Percentiles rank a stretch among this genome's conserved stretches.
Conservation (phyloP, 2,113 vertebrate species). For the Caloenas nicobarica region DNA sequence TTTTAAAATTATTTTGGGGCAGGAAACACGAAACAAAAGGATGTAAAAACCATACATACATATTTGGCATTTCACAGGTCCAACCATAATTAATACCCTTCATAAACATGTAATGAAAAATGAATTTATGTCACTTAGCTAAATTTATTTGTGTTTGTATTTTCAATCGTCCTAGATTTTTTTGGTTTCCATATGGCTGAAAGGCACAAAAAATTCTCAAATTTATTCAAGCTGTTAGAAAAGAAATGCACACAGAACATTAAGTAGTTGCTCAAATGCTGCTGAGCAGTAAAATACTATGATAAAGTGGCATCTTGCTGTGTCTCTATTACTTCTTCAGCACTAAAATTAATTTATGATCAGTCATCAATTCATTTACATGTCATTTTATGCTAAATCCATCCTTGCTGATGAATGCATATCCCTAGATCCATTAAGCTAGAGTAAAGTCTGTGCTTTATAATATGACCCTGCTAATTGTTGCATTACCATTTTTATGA, state of each 20-base stretch:
- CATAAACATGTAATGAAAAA: constrained; percentile 77
- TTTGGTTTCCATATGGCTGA: constrained; percentile 66
- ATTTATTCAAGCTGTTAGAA: constrained; percentile 75
- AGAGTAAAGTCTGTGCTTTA: constrained; percentile 79
- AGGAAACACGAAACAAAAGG: neutral
- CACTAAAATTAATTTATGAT: constrained; percentile 96
- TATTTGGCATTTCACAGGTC: constrained; percentile 26
- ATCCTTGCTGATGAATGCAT: constrained; percentile 86
- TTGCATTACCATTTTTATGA: constrained; percentile 87
- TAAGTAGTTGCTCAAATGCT: constrained; percentile 80
- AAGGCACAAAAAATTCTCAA: constrained; percentile 66
- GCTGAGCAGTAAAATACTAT: constrained; percentile 79
- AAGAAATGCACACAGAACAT: constrained; percentile 71
- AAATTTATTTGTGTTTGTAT: constrained; percentile 75
- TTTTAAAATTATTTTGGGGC: neutral
- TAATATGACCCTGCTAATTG: constrained; percentile 84
- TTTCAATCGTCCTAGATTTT: constrained; percentile 59
- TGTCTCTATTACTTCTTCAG: constrained; percentile 81
- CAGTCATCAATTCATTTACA: constrained; percentile 91
- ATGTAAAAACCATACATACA: neutral
- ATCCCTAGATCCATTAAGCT: constrained; percentile 81
- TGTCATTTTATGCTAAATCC: constrained; percentile 88
- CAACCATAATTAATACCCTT: constrained; percentile 66
- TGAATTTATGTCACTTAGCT: constrained; percentile 74
- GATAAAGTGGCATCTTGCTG: constrained; percentile 82